These are phyloP conservation scores for Telmatherina bonti DNA, from an alignment of 2,797 vertebrate genomes.

Conservation along the genomic window DNA sequence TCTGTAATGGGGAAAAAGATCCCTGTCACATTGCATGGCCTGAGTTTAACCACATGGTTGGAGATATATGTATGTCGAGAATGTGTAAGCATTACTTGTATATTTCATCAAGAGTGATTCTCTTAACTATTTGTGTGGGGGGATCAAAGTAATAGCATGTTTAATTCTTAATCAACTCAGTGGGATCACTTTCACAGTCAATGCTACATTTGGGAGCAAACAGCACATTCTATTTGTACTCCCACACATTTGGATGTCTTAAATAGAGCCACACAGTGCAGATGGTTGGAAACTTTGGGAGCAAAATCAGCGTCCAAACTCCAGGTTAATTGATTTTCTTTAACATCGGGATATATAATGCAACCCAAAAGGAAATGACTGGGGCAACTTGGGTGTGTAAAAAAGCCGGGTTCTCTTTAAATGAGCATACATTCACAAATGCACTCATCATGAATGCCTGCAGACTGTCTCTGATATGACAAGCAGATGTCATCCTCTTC, in stretches of 20 bases:
- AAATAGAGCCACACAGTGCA: slow-evolving; percentile 64
- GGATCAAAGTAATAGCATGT: slow-evolving; percentile 50
- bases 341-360: slow-evolving; percentile 48
- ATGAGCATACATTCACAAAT: slow-evolving; percentile 37
- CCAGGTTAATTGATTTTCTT: slow-evolving; percentile 74
- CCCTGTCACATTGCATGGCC: neutral
- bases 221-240: slow-evolving; percentile 64
- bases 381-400: slow-evolving; percentile 29
- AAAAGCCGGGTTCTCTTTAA: slow-evolving; percentile 46
- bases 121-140: slow-evolving; percentile 25
- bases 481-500: slow-evolving; percentile 49
- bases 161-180: slow-evolving; percentile 61
- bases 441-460: slow-evolving; percentile 8
- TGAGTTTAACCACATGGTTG: slow-evolving; percentile 13
- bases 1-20: slow-evolving; percentile 4
- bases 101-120: slow-evolving; percentile 1
- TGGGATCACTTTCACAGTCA: slow-evolving; percentile 43
- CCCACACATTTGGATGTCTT: slow-evolving; percentile 71
- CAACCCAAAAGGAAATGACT: slow-evolving; percentile 26
- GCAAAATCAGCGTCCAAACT: slow-evolving; percentile 58
- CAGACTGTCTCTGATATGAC: slow-evolving; percentile 20
- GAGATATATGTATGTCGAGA: neutral
- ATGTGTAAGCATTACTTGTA: too few relatives aligned
- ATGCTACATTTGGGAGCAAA: slow-evolving; percentile 53
- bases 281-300: slow-evolving; percentile 63